These are phyloP conservation scores for Neomonachus schauinslandi DNA, from an alignment of 2,113 vertebrate species.

Conservation along the genomic window DNA sequence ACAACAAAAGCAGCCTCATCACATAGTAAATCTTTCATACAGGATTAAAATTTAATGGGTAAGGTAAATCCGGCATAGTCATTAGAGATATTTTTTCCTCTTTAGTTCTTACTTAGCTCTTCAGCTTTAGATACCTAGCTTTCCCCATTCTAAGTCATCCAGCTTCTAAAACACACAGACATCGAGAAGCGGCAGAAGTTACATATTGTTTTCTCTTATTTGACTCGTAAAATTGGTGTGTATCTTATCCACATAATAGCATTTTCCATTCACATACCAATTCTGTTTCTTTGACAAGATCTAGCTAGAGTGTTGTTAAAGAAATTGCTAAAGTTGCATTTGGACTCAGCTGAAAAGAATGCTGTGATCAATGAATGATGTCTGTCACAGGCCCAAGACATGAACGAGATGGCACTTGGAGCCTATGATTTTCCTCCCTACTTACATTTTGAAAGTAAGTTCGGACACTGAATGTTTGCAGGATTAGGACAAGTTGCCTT, in stretches of 20 bases:
- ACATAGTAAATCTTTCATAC: conserved; percentile 29
- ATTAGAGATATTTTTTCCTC: background rate
- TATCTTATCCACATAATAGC: background rate
- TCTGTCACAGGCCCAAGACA: background rate
- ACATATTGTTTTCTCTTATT: background rate
- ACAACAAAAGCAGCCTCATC: conserved; percentile 19
- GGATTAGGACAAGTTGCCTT: background rate
- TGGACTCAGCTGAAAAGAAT: background rate
- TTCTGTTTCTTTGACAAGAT: background rate
- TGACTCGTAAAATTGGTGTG: background rate
- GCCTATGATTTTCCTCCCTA: background rate
- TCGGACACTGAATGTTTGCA: background rate
- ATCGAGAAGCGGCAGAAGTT: background rate
- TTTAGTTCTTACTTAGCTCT: background rate
- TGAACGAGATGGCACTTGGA: background rate
- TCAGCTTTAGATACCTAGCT: background rate
- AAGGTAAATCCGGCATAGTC: background rate
- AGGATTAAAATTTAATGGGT: conserved; percentile 42
- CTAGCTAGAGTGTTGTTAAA: background rate
- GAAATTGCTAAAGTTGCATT: background rate
- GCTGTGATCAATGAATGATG: background rate
- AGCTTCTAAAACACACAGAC: background rate
- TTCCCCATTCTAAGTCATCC: background rate
- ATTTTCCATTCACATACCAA: background rate
- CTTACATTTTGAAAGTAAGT: background rate